Percentiles rank a stretch among this genome's conserved stretches.
Conservation (phyloP, 2,888 invertebrate genomes). For the Hanleya hanleyi region DNA sequence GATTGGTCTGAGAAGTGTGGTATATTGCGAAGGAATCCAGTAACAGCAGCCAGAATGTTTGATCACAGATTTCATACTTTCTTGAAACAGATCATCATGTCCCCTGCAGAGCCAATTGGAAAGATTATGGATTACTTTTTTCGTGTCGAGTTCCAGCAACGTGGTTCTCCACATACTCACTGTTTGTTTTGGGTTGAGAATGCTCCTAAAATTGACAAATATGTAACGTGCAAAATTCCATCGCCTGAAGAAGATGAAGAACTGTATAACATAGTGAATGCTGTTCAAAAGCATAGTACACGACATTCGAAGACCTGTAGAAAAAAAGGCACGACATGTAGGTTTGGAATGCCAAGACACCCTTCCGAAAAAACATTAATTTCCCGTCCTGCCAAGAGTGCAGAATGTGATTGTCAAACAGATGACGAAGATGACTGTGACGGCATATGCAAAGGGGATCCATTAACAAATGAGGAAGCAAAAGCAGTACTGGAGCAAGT, state of each 20-base stretch:
- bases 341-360: constrained; percentile 8
- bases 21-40: constrained; percentile 33
- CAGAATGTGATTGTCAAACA: too few relatives aligned
- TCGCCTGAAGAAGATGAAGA: neutral
- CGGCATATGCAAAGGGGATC: neutral
- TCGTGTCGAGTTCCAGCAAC: too few relatives aligned
- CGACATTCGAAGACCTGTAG: constrained; percentile 2
- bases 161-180: too few relatives aligned
- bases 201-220: constrained; percentile 14
- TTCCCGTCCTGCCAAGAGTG: neutral
- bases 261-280: neutral
- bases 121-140: too few relatives aligned
- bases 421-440: too few relatives aligned
- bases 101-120: too few relatives aligned
- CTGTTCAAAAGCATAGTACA: constrained; percentile 4
- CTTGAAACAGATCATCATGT: too few relatives aligned
- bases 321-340: constrained; percentile 4
- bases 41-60: constrained; percentile 40
- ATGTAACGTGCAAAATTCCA: constrained; percentile 8
- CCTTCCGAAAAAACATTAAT: constrained; percentile 9
- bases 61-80: too few relatives aligned
- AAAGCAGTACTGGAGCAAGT: constrained; percentile 14
- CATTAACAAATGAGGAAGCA: too few relatives aligned
- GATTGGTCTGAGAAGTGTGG: constrained; percentile 29
- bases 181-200: too few relatives aligned